Conservation (phyloP, 2,888 invertebrate genomes). For the Electrophaes corylata region DNA sequence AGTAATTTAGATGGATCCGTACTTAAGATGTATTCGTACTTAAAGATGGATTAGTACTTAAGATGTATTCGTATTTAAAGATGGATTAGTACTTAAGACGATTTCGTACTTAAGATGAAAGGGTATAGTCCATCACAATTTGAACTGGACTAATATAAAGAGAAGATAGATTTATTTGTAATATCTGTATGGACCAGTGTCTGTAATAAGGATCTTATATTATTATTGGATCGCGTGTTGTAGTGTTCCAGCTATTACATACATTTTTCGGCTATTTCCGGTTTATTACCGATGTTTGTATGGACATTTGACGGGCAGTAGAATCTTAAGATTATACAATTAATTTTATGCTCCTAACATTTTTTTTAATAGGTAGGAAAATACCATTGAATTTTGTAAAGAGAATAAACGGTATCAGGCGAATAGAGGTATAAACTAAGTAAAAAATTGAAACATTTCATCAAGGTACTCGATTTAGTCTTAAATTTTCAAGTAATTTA, state of each 20-base stretch:
- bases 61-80: too few relatives aligned
- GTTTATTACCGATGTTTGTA: conserved; percentile 65
- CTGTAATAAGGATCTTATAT: too few relatives aligned
- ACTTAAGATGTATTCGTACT: too few relatives aligned
- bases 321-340: conserved; percentile 26
- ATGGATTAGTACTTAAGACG: too few relatives aligned
- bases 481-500: conserved; percentile 21
- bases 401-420: background rate
- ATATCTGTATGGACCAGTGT: too few relatives aligned
- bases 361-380: background rate
- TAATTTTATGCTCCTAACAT: conserved; percentile 7
- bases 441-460: conserved; percentile 1
- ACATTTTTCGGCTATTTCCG: conserved; percentile 43
- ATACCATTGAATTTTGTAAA: background rate
- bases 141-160: too few relatives aligned
- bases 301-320: conserved; percentile 56
- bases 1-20: too few relatives aligned
- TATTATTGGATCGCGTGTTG: background rate
- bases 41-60: too few relatives aligned
- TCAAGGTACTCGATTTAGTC: conserved; percentile 3
- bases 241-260: conserved; percentile 35
- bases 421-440: background rate
- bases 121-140: too few relatives aligned
- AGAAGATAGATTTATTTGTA: too few relatives aligned
- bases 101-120: too few relatives aligned